phyloP scores from a whole-genome alignment of 2,888 invertebrate species.

The Hartigia nigra region DNA sequence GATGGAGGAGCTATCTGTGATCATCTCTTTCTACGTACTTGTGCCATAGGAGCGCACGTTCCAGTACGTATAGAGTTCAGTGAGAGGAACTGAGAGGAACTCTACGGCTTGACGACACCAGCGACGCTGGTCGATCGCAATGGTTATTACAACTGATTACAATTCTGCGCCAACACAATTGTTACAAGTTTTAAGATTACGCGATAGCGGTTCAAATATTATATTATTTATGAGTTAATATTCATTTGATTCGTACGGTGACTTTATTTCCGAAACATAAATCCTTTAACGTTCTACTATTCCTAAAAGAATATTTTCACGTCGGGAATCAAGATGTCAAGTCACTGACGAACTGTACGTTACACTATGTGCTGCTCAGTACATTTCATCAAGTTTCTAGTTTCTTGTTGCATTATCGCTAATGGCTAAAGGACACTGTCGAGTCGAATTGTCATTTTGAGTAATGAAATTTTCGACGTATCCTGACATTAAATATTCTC shows the following conservation, averaged over 20 bases:
- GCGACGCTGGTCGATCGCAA: neutral
- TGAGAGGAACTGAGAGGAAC: too few species aligned
- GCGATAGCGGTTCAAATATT: neutral
- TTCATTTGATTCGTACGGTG: neutral
- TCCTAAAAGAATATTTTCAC: neutral
- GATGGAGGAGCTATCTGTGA: too few species aligned
- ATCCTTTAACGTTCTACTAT: neutral
- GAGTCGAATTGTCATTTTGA: neutral
- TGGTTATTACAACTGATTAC: neutral
- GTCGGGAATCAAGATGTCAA: neutral
- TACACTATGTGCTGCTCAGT: neutral
- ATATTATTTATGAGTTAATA: neutral
- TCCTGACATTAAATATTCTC: neutral
- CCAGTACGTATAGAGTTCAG: too few species aligned
- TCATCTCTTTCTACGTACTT: too few species aligned
- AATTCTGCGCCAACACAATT: neutral
- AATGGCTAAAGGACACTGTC: neutral
- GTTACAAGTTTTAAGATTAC: neutral
- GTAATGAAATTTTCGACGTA: neutral
- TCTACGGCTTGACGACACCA: too few species aligned
- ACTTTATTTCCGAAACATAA: neutral
- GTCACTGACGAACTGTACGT: neutral
- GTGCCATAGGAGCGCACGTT: too few species aligned
- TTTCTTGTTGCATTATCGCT: neutral
- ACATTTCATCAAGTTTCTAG: neutral